Evolutionary conservation across 2,113 vertebrate species (phyloP).

Genomic region (Brachyhypopomus occidentalis): DNA sequence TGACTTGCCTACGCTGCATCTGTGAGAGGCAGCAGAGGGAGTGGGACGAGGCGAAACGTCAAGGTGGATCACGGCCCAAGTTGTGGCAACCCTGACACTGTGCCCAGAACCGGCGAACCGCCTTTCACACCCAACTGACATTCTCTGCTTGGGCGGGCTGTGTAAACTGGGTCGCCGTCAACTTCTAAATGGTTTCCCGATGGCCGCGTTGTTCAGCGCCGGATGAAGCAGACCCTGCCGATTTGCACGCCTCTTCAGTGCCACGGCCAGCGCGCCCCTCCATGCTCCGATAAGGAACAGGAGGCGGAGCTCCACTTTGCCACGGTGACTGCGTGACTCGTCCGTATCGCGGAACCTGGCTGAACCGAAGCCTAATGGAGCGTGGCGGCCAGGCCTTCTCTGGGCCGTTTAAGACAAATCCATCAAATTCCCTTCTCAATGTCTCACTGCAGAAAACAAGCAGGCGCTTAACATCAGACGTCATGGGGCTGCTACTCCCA

Average conservation of each 20-base stretch:
- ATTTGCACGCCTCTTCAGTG: neutral
- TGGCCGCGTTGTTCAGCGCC: neutral
- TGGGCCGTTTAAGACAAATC: conserved; percentile 55
- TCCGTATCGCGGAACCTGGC: conserved; percentile 49
- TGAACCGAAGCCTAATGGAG: conserved; percentile 54
- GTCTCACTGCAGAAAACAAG: conserved; percentile 57
- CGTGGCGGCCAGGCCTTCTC: conserved; percentile 53
- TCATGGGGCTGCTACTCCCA: conserved; percentile 54
- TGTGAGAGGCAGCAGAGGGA: neutral
- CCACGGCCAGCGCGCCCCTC: conserved; percentile 6
- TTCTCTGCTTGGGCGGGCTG: conserved; percentile 5
- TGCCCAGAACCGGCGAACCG: neutral
- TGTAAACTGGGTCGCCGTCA: conserved; percentile 27
- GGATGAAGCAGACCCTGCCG: neutral
- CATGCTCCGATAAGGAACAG: conserved; percentile 4
- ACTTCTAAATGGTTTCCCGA: conserved; percentile 26
- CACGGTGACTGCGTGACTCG: neutral
- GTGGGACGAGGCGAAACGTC: neutral
- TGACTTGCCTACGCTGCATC: neutral
- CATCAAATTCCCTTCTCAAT: conserved; percentile 57
- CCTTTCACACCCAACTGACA: neutral
- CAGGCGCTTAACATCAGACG: conserved; percentile 49
- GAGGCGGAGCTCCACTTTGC: neutral
- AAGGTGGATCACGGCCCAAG: neutral
- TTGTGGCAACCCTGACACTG: neutral